A percentile compares a stretch with the other conserved stretches of the same genome.
These are phyloP conservation scores for Mirounga angustirostris DNA, from an alignment of 2,113 vertebrate genomes.

Conservation along the genomic window DNA sequence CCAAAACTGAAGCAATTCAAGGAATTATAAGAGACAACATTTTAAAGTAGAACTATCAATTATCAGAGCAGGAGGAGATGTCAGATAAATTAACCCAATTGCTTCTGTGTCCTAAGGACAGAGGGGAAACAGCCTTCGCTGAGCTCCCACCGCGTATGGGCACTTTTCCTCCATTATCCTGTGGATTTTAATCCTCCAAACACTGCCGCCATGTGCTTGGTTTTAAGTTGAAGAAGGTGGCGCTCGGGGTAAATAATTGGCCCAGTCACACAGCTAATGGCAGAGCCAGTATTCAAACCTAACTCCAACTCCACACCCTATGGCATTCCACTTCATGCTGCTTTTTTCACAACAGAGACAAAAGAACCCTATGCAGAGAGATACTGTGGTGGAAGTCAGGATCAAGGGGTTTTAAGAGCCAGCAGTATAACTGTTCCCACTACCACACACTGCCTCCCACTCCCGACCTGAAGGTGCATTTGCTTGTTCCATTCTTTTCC, in stretches of 20 bases:
- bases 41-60: conserved; percentile 54
- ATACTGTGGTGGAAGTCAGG: neutral
- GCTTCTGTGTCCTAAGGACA: neutral
- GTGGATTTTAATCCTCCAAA: neutral
- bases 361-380: neutral
- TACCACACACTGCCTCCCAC: neutral
- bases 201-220: neutral
- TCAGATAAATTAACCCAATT: conserved; percentile 3
- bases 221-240: conserved; percentile 43
- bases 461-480: neutral
- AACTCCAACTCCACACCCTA: neutral
- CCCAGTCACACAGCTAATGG: neutral
- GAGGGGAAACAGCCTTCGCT: neutral
- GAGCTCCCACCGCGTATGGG: neutral
- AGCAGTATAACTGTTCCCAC: neutral
- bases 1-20: conserved; percentile 59
- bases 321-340: neutral
- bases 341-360: neutral
- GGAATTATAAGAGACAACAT: conserved; percentile 14
- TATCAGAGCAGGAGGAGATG: conserved; percentile 26
- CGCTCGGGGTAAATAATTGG: neutral
- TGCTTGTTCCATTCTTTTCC: conserved; percentile 12
- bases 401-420: neutral
- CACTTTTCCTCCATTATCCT: conserved; percentile 36
- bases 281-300: conserved; percentile 33